Base-by-base conservation (phyloP, 2,113 vertebrate genomes). In the Gnathonemus echidnorhynchus region DNA sequence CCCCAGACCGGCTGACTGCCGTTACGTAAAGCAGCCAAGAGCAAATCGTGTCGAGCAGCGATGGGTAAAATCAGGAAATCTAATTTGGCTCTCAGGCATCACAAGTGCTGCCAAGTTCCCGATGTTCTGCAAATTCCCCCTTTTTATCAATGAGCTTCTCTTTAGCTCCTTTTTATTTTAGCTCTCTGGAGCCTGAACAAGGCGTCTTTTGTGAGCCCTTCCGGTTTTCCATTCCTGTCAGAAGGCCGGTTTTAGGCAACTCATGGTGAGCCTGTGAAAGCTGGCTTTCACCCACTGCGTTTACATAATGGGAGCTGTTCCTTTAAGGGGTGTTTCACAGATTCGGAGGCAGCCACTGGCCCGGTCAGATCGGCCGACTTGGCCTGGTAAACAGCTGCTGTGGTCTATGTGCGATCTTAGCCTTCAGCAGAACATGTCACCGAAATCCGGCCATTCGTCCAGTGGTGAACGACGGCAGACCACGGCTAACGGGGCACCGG, bases 121-220 rank as follows among this genome's bases (percentile, higher is more conserved):
- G n/a, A 39, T 17, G 52, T 42, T 86, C 70, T 35, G 74, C 74
- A 17, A 39, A 80, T 80, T 42, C 35, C 74, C 35, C 74, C 45
- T 7, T 62, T 88, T 90, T 62, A 13, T 89, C 58, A 87, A 89
- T 91, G 48, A 88, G 35, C 24, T n/a, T 62, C 70, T 86, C 27
- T 88, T 87, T 24, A n/a, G 80, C 3, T 85, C 9, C 3, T 48
- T 85, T 48, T 85, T 85, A 46, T 85, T 85, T 85, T 45, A 48
- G 45, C 50, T 17, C 24, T 39, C 74, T 21, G 86, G 50, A 21
- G 50, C 49, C 56, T 50, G 53, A 86, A 48, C 45, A 58, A 66
- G 42, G 31, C 45, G 3, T 3, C 88, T 66, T 89, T 89, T 86
- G 90, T 85, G 88, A 27, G 27, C 49, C 31, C 80, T 89, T 89